These are phyloP conservation scores for Ptilonorhynchus violaceus DNA, from an alignment of 2,113 vertebrate species.

Conservation along the genomic window DNA sequence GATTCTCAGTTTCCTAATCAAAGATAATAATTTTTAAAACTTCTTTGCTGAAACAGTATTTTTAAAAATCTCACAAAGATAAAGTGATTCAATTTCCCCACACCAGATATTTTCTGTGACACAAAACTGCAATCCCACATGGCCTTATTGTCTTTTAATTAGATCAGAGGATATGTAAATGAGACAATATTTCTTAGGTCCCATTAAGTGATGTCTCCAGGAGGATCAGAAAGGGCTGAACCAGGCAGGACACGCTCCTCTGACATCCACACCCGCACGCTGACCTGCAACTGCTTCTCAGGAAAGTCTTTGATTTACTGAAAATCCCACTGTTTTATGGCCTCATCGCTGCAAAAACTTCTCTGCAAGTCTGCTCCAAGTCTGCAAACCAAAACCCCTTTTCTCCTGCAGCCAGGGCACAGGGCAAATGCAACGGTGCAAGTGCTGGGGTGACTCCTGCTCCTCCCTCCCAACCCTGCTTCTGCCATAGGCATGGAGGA, in stretches of 20 bases:
- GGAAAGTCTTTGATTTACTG: neutral
- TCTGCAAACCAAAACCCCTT: neutral
- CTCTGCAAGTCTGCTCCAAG: too few species aligned
- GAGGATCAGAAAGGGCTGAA: neutral
- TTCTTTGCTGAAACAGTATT: neutral
- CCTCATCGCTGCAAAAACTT: neutral
- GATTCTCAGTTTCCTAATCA: neutral
- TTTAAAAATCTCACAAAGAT: neutral
- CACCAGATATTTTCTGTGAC: neutral
- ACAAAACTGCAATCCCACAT: neutral
- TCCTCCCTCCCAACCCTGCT: neutral
- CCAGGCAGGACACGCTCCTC: neutral
- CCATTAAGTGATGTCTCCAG: neutral
- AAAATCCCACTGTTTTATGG: neutral
- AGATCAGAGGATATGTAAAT: constrained; percentile 15
- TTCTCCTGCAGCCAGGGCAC: neutral
- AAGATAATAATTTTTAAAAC: neutral
- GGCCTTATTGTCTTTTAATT: neutral
- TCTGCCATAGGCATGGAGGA: neutral
- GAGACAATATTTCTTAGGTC: constrained; percentile 11
- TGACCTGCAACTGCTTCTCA: neutral
- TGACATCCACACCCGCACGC: neutral
- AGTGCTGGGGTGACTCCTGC: neutral
- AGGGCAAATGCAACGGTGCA: neutral
- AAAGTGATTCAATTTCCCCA: neutral